Conservation (phyloP, 2,113 vertebrate genomes). For the Poicephalus meyeri region DNA sequence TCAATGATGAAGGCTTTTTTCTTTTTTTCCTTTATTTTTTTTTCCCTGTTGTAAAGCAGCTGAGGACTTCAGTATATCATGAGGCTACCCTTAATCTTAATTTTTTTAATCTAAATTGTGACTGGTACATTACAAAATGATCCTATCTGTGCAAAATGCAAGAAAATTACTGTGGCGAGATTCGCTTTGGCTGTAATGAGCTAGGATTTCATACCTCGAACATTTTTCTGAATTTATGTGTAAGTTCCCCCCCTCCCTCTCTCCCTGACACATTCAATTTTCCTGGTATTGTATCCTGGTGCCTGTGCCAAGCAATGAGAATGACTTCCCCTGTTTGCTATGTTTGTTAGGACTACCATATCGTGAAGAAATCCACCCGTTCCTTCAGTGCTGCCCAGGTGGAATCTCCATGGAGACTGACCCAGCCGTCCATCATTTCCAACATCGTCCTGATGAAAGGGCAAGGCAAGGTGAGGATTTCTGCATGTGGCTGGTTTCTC, state of each 20-base stretch:
- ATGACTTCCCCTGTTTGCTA: neutral
- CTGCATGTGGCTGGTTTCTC: neutral
- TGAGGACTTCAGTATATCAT: neutral
- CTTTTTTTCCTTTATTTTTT: neutral
- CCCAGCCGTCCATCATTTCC: conserved; percentile 96
- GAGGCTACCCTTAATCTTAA: neutral
- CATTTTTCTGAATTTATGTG: neutral
- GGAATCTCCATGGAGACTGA: conserved; percentile 95
- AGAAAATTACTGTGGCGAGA: neutral
- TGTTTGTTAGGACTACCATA: conserved; percentile 86
- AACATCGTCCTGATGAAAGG: conserved; percentile 98
- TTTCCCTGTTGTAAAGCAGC: neutral
- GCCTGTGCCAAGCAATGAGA: neutral
- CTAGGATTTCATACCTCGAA: neutral
- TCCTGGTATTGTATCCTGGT: neutral
- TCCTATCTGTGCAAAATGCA: neutral
- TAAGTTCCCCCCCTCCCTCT: neutral
- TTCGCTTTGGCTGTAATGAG: neutral
- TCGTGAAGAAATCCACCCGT: conserved; percentile 92
- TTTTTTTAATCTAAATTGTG: conserved; percentile 28
- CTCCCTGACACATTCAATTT: rapidly evolving
- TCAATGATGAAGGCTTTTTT: neutral
- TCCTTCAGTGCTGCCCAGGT: conserved; percentile 94
- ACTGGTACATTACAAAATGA: neutral
- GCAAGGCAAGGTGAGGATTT: conserved; percentile 90